Percentiles rank a stretch among this genome's conserved stretches.
These are phyloP conservation scores for Micropterix aruncella DNA, from an alignment of 2,888 invertebrate species.

Conservation along the genomic window DNA sequence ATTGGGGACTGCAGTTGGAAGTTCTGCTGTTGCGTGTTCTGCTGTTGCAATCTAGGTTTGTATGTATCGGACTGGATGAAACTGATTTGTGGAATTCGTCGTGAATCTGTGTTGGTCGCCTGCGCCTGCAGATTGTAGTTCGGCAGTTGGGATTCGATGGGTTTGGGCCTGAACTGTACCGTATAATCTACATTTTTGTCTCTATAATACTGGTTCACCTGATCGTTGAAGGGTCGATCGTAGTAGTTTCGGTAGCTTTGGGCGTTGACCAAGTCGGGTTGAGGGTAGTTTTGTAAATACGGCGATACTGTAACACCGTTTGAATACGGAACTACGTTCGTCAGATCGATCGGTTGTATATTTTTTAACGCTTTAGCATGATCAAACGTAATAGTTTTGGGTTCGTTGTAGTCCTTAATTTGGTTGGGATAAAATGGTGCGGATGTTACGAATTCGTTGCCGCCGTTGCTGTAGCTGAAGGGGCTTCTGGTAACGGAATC, in stretches of 20 bases:
- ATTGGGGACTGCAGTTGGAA: constrained; percentile 6
- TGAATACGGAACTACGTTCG: constrained; percentile 24
- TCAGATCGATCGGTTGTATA: constrained; percentile 33
- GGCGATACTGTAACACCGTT: background rate
- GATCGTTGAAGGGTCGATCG: constrained; percentile 10
- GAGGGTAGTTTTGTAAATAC: background rate
- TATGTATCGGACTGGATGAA: constrained; percentile 11
- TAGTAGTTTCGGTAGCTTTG: constrained; percentile 8
- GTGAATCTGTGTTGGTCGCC: constrained; percentile 9
- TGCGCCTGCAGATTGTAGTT: constrained; percentile 8
- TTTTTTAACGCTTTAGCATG: constrained; percentile 35
- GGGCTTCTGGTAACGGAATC: constrained; percentile 7
- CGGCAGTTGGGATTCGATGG: background rate
- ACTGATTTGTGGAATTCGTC: constrained; percentile 7
- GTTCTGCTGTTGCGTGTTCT: constrained; percentile 2
- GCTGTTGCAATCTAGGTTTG: constrained; percentile 5
- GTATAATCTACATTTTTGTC: constrained; percentile 8
- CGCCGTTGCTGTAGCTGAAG: constrained; percentile 7
- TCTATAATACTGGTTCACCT: background rate
- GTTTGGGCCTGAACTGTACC: constrained; percentile 7
- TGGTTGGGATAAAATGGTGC: constrained; percentile 9
- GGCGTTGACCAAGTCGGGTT: background rate
- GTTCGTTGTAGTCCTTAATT: constrained; percentile 4
- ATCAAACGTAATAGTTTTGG: constrained; percentile 19
- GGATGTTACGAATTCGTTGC: constrained; percentile 7